Evolutionary conservation across 2,888 invertebrate genomes (phyloP).

Genomic region (Toxonevra muliebris): DNA sequence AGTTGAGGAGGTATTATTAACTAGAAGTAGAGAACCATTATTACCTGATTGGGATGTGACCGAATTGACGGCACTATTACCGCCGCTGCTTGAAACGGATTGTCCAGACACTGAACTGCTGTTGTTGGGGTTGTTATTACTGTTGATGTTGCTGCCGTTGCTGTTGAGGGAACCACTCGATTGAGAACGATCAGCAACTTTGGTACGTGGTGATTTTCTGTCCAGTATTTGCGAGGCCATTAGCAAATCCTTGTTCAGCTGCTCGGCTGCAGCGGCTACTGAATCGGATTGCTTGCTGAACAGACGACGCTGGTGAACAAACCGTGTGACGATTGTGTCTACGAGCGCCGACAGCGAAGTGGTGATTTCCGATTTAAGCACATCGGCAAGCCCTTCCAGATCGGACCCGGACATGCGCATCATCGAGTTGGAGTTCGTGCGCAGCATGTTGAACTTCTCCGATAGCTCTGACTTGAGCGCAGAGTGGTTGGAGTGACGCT

Average conservation of each 20-base stretch:
- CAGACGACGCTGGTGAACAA: constrained; percentile 81
- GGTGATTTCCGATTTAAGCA: constrained; percentile 89
- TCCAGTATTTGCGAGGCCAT: constrained; percentile 84
- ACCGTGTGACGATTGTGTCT: constrained; percentile 87
- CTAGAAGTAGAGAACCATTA: constrained; percentile 62
- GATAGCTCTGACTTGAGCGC: constrained; percentile 75
- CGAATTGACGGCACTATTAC: constrained; percentile 56
- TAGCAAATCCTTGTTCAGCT: constrained; percentile 84
- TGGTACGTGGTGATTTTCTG: constrained; percentile 80
- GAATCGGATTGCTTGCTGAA: constrained; percentile 80
- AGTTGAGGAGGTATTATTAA: constrained; percentile 59
- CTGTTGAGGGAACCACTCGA: constrained; percentile 25
- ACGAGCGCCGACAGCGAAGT: constrained; percentile 84
- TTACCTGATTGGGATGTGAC: constrained; percentile 65
- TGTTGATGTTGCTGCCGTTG: constrained; percentile 22
- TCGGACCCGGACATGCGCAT: constrained; percentile 80
- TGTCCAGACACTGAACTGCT: constrained; percentile 39
- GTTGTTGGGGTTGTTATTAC: constrained; percentile 35
- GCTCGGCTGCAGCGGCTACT: constrained; percentile 82
- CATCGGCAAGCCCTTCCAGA: constrained; percentile 88
- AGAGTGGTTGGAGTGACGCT: constrained; percentile 56
- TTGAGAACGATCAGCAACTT: constrained; percentile 58
- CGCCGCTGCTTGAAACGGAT: constrained; percentile 38
- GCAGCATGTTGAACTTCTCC: constrained; percentile 80
- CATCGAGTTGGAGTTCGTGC: constrained; percentile 74